A percentile compares a stretch with the other conserved stretches of the same genome.
phyloP scores from a whole-genome alignment of 2,888 invertebrate species.

The Keiferia lycopersicella region DNA sequence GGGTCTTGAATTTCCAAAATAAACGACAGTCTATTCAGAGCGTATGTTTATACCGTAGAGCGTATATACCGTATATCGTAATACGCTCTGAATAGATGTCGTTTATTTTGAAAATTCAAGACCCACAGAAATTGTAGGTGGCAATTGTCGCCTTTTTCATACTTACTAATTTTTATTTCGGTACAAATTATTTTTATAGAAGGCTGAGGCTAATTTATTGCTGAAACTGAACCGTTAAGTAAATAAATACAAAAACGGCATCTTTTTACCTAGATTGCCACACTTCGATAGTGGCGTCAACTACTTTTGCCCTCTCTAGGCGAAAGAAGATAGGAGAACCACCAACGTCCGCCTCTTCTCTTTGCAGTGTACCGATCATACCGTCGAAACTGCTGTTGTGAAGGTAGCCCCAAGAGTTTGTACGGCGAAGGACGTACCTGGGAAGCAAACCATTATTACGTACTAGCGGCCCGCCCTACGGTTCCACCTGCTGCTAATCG shows the following conservation, averaged over 20 bases:
- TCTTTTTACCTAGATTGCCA: slow-evolving; percentile 81
- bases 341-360: slow-evolving; percentile 83
- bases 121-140: no score
- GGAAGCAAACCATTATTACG: slow-evolving; percentile 30
- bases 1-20: no score
- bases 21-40: no score
- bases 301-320: slow-evolving; percentile 80
- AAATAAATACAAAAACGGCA: neutral
- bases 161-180: no score
- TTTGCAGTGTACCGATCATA: slow-evolving; percentile 82
- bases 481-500: no score
- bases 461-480: no score
- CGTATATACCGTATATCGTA: no score
- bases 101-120: no score
- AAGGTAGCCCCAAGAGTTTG: slow-evolving; percentile 84
- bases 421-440: slow-evolving; percentile 69
- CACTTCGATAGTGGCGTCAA: slow-evolving; percentile 82
- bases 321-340: slow-evolving; percentile 85
- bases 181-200: no score
- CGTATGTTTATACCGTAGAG: no score
- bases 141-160: no score
- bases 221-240: neutral
- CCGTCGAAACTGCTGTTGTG: slow-evolving; percentile 84
- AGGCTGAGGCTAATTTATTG: neutral
- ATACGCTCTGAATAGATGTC: no score